phyloP scores from a whole-genome alignment of 1,140 invertebrate species.

The Proales similis region DNA sequence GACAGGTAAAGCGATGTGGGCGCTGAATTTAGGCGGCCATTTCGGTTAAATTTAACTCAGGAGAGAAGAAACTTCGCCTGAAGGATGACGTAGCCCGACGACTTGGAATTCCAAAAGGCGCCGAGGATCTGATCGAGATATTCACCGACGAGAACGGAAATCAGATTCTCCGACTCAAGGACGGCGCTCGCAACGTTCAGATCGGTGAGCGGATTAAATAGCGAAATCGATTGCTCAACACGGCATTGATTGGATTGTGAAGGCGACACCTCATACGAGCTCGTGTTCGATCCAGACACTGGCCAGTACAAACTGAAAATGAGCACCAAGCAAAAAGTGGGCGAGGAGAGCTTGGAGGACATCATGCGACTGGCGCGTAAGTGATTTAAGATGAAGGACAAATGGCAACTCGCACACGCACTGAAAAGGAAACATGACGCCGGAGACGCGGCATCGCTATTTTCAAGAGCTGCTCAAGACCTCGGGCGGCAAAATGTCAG shows the following conservation, averaged over 20 bases:
- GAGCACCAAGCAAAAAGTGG: conserved; percentile 36
- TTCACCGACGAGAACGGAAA: conserved; percentile 31
- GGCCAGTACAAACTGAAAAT: conserved; percentile 21
- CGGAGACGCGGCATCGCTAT: conserved; percentile 12
- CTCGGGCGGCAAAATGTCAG: conserved; percentile 17
- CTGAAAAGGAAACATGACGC: conserved; percentile 10
- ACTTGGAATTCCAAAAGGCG: conserved; percentile 15
- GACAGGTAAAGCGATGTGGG: no score
- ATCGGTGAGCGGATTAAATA: no score
- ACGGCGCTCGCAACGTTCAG: conserved; percentile 12
- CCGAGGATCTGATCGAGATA: conserved; percentile 19
- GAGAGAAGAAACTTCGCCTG: conserved; percentile 3
- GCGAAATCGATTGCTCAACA: no score
- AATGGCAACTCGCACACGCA: neutral
- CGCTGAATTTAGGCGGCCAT: no score
- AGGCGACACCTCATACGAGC: conserved; percentile 28
- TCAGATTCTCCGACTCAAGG: conserved; percentile 18
- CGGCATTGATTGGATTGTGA: no score
- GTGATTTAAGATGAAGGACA: neutral
- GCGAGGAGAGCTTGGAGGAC: conserved; percentile 20
- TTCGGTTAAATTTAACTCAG: no score
- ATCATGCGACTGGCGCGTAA: conserved; percentile 2
- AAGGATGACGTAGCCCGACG: conserved; percentile 16
- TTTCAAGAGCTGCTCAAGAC: conserved; percentile 22
- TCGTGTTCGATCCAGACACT: neutral